Conservation (phyloP, 2,113 vertebrate species). For the Erythrocercus mccallii region DNA sequence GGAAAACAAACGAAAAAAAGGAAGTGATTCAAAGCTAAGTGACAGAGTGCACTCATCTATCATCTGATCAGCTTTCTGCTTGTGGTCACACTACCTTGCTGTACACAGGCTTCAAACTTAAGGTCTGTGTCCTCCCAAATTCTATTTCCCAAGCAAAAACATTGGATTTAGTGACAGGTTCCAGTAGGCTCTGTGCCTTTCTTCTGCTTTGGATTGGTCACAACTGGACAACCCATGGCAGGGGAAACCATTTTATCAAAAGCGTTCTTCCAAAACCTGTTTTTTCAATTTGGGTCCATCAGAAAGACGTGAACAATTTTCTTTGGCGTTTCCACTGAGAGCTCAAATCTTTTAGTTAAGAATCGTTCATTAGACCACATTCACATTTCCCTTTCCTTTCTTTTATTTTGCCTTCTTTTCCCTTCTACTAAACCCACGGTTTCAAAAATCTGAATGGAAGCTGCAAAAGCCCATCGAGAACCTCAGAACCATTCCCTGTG, state of each 20-base stretch:
- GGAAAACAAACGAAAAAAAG: not conserved
- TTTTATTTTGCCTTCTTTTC: not conserved
- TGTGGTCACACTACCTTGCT: not conserved
- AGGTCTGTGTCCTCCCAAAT: not conserved
- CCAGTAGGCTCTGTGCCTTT: not conserved
- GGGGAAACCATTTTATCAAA: not conserved
- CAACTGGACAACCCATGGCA: not conserved
- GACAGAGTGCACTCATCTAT: not conserved
- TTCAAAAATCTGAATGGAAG: not conserved
- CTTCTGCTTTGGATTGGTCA: not conserved
- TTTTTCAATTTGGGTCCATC: not conserved
- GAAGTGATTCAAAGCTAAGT: conserved; percentile 29
- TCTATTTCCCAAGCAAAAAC: not conserved
- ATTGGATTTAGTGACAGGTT: not conserved
- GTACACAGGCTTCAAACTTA: not conserved
- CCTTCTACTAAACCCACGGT: not conserved
- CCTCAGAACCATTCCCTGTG: not conserved
- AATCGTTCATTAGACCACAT: not conserved
- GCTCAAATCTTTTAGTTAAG: not conserved
- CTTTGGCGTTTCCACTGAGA: not conserved
- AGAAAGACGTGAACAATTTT: not conserved
- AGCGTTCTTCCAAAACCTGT: not conserved
- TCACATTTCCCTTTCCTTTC: not conserved
- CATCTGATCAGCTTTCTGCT: not conserved
- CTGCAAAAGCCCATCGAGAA: not conserved